Conservation (phyloP, 2,797 vertebrate species). For the Coendou prehensilis region DNA sequence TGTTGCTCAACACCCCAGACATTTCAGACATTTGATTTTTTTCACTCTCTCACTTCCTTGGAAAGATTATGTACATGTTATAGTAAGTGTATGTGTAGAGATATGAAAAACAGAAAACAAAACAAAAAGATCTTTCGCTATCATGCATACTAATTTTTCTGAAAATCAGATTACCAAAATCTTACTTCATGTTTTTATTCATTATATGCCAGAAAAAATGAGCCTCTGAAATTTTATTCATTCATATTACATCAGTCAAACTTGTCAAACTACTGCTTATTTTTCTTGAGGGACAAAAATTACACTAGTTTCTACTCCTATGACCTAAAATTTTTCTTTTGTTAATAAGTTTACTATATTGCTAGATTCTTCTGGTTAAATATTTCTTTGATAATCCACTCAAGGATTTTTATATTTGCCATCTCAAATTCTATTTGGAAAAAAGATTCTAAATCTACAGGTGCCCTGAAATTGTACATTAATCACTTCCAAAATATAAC, state of each 20-base stretch:
- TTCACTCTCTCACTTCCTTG: constrained; percentile 48
- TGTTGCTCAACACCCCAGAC: constrained; percentile 43
- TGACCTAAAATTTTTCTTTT: not conserved
- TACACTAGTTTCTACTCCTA: not conserved
- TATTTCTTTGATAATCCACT: constrained; percentile 52
- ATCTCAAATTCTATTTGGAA: constrained; percentile 41
- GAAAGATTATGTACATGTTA: not conserved
- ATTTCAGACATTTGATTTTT: constrained; percentile 59
- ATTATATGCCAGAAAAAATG: constrained; percentile 5
- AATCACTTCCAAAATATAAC: not conserved
- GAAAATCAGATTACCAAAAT: constrained; percentile 28
- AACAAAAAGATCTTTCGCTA: not conserved
- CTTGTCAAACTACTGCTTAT: not conserved
- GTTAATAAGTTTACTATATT: constrained; percentile 13
- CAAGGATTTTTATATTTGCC: constrained; percentile 8
- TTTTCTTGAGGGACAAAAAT: constrained; percentile 8
- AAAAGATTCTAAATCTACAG: not conserved
- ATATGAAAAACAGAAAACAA: not conserved
- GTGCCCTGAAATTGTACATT: constrained; percentile 6
- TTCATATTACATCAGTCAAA: constrained; percentile 34
- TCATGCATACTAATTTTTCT: constrained; percentile 1
- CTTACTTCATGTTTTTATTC: constrained; percentile 54
- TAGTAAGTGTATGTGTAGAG: not conserved
- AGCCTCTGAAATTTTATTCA: constrained; percentile 16
- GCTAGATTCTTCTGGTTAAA: not conserved